Base-by-base conservation (phyloP, 2,113 vertebrate species). In the Scomber scombrus region DNA sequence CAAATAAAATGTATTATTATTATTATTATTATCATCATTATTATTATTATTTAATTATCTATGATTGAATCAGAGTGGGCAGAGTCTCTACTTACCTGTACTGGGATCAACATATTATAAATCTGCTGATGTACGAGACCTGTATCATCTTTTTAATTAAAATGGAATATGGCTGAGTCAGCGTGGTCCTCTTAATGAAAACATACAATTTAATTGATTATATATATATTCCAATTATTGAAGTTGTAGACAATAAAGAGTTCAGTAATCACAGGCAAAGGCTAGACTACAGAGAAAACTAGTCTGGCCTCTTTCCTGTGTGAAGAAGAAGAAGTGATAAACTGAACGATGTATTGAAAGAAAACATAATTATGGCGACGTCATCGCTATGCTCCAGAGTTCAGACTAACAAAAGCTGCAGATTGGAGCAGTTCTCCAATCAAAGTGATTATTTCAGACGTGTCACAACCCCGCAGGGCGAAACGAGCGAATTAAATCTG, bases 91-190 rank as follows among this genome's bases (percentile, higher is more conserved):
- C 68, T 10, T 31, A 45, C 47, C 55, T 62, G 54, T 45, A 13
- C 23, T 61, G 63, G 65, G 45, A 67, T 52, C 23, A 23, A 52
- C 19, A 58, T 58, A 23, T 74, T 23, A 67, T 23, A 23, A 23
- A 29, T 64, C 73, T 26, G 51, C 19, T 18, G 50, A 54, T 46
- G 40, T 66, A 31, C 56, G 50, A 11, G 19, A 19, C 29, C 49
- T 5, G 52, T 16, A 47, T 52, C 31, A 67, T 19, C n/a, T 76
- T 65, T 85, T 60, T 67, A 74, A 81, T 82, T 71, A 72, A 85
- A 73, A 58, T 7, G 12, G n/a, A 49, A 29, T 23, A 23, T 23
- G 23, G 23, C 23, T 23, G 23, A 23, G 23, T 23, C 23, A 2
- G 23, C 23, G 2, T 23, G 23, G 50, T 49, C 29, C 19, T 34